Evolutionary conservation across 2,888 invertebrate genomes (phyloP).

Genomic region (Lathronympha strigana): DNA sequence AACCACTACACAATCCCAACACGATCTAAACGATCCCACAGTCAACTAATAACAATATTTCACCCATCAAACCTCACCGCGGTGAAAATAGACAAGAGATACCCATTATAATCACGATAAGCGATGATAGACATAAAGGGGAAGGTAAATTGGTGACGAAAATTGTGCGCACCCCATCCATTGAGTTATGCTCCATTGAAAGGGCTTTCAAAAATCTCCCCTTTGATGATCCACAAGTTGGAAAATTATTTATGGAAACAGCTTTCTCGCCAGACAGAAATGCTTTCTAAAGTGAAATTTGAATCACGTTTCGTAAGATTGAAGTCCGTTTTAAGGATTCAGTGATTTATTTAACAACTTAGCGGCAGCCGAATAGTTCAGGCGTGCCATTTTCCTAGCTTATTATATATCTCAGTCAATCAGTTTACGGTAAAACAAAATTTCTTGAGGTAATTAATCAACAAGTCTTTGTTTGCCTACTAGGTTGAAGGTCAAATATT

Average conservation of each 20-base stretch:
- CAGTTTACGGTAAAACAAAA: too few species aligned
- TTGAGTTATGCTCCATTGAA: conserved; percentile 41
- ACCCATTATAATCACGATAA: conserved; percentile 38
- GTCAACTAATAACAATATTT: conserved; percentile 18
- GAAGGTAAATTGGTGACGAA: conserved; percentile 41
- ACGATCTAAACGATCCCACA: not conserved
- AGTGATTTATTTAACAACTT: conserved; percentile 1
- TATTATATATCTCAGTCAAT: too few species aligned
- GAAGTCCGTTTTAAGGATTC: conserved; percentile 2
- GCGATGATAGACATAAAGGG: conserved; percentile 40
- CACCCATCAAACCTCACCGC: conserved; percentile 19
- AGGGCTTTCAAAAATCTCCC: conserved; percentile 42
- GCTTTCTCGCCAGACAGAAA: conserved; percentile 28
- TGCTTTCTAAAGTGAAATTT: conserved; percentile 23
- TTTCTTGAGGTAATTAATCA: too few species aligned
- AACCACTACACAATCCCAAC: too few species aligned
- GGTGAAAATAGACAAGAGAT: conserved; percentile 34
- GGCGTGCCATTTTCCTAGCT: not conserved
- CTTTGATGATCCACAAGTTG: conserved; percentile 40
- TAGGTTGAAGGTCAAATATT: too few species aligned
- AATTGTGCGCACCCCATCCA: conserved; percentile 41
- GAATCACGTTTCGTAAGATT: conserved; percentile 8
- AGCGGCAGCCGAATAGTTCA: not conserved
- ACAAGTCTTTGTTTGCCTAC: too few species aligned
- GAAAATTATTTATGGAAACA: conserved; percentile 41